A percentile compares a stretch with the other conserved stretches of the same genome.
phyloP scores from a whole-genome alignment of 2,797 vertebrate genomes.

The Falco columbarius region DNA sequence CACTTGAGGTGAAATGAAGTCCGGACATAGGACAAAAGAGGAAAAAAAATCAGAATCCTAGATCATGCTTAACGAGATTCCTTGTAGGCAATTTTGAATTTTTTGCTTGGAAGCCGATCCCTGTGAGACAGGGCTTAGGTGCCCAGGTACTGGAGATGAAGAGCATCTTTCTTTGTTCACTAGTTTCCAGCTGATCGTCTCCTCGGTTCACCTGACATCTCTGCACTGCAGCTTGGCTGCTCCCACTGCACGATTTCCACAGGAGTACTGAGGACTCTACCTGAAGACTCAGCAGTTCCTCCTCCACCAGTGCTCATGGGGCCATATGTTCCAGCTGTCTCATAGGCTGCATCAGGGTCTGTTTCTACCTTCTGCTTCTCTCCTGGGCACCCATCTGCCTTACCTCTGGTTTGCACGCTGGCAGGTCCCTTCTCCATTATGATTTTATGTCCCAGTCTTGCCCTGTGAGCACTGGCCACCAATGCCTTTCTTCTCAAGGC shows the following conservation, averaged over 20 bases:
- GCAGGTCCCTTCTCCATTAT: not conserved
- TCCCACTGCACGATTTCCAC: not conserved
- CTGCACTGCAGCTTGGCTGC: not conserved
- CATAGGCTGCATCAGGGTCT: not conserved
- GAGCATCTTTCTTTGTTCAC: not conserved
- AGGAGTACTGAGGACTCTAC: not conserved
- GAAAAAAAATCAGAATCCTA: rapidly evolving
- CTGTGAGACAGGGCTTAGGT: not conserved
- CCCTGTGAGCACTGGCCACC: not conserved
- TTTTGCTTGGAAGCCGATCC: not conserved
- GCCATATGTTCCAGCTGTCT: not conserved
- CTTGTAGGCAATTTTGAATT: not conserved
- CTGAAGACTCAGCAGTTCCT: not conserved
- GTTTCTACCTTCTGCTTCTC: not conserved
- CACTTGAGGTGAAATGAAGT: not conserved
- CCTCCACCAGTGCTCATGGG: not conserved
- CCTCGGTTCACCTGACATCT: not conserved
- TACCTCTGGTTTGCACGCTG: not conserved
- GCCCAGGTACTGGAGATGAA: not conserved
- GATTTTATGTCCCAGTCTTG: not conserved
- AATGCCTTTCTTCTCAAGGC: not conserved
- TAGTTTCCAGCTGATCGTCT: not conserved
- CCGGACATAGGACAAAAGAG: not conserved
- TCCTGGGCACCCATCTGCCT: not conserved
- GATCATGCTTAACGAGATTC: not conserved